Base-by-base conservation (phyloP, 2,888 invertebrate species). In the Ctena decussata region DNA sequence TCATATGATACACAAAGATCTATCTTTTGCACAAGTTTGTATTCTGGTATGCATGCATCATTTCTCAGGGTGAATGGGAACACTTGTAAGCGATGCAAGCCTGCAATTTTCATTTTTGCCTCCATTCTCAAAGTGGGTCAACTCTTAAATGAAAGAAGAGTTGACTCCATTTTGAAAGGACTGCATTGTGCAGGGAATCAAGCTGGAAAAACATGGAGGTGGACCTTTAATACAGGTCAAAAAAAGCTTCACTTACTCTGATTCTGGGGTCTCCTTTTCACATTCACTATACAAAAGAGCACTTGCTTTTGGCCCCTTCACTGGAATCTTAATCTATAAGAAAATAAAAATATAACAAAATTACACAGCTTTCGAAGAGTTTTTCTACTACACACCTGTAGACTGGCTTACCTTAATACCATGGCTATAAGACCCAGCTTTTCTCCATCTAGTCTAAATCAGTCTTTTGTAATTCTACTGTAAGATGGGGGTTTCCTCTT, bases 301-400 rank as follows among this genome's bases (percentile, higher is more conserved):
- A 3, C 5, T 65, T 65, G 18, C 65, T 35, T 30, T 32, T 3
- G 65, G 35, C 0, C 65, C 65, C 35, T 35, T 65, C 0, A 65
- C 65, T 65, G 65, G 65, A 65, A 65, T 65, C 32, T 65, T 65
- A 35, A 65, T 65, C 65, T 65, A 35, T 0, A 65, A 65, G 35
- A 35, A 24, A 57, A 49, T 15, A 11, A 57, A 15, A 46, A 3
- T n/a, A 15, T 3, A 46, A 46, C 46, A 46, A 21, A 15, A 46
- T 21, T 2, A 46, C 6, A 15, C 41, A 41, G 41, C 6, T 41
- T 41, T 41, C 41, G n/a, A n/a, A n/a, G n/a, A n/a, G n/a, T 41
- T 41, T 41, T 6, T 15, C 46, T 12, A 15, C 2, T 46, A 3
- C 12, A 46, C 12, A 46, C 8, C 3, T 46, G 8, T 21, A 3